A percentile compares a stretch with the other conserved stretches of the same genome.
Conservation (phyloP, 92 coral and sea anemone species). For the Epizoanthus illoricatus region DNA sequence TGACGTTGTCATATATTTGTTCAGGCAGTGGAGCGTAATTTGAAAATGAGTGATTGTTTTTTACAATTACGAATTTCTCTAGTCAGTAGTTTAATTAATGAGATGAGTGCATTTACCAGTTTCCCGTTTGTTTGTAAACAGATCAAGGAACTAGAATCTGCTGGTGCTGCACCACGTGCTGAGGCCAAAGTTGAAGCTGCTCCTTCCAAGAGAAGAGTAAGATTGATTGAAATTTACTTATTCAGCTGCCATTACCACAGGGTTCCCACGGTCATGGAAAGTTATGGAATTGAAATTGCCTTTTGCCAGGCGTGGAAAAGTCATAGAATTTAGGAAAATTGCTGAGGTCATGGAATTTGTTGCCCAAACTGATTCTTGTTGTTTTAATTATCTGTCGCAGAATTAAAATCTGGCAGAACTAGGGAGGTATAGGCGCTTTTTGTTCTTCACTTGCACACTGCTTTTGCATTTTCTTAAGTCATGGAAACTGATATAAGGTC, state of each 20-base stretch:
- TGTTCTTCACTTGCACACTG: too few species aligned
- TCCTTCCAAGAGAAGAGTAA: constrained; percentile 76
- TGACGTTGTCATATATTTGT: too few species aligned
- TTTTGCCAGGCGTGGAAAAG: too few species aligned
- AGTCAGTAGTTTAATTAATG: too few species aligned
- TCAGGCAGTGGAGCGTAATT: too few species aligned
- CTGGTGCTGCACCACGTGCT: constrained; percentile 59
- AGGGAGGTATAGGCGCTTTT: background rate
- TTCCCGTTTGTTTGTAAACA: constrained; percentile 28
- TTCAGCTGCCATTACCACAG: background rate
- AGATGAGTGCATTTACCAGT: background rate
- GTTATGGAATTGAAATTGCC: background rate
- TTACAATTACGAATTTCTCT: too few species aligned
- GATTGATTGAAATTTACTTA: background rate
- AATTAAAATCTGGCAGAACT: background rate
- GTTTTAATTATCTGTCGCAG: background rate
- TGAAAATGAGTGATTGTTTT: too few species aligned
- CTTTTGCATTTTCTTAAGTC: too few species aligned
- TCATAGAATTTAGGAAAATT: too few species aligned
- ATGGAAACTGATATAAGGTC: too few species aligned
- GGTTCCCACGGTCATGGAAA: background rate
- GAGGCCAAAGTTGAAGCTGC: constrained; percentile 73
- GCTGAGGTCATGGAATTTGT: too few species aligned
- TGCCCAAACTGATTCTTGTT: too few species aligned
- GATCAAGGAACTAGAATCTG: constrained; percentile 94